Percentiles rank a stretch among this genome's conserved stretches.
phyloP scores from a whole-genome alignment of 2,113 vertebrate species.

The Gobiocypris rarus region DNA sequence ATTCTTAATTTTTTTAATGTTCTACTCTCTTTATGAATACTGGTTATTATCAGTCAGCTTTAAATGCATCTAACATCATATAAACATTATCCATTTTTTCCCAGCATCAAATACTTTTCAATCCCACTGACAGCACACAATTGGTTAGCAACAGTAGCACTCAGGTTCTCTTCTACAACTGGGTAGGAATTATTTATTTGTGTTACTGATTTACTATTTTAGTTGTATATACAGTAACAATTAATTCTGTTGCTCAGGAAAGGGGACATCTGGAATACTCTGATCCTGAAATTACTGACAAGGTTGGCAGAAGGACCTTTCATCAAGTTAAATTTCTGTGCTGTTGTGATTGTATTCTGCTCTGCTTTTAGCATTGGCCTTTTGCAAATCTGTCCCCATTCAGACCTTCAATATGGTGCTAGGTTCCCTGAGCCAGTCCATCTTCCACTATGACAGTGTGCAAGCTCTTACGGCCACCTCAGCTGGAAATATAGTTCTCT shows the following conservation, averaged over 20 bases:
- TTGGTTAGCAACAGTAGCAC: slow-evolving; percentile 86
- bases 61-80: background rate
- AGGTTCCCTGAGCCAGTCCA: slow-evolving; percentile 78
- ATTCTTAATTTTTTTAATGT: background rate
- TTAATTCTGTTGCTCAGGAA: slow-evolving; percentile 67
- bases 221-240: slow-evolving; percentile 31
- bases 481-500: slow-evolving; percentile 81
- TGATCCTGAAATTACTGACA: slow-evolving; percentile 70
- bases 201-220: background rate
- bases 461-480: slow-evolving; percentile 78
- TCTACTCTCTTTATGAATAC: background rate
- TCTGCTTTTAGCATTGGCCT: background rate
- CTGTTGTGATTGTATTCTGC: background rate
- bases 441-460: slow-evolving; percentile 77
- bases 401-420: slow-evolving; percentile 77
- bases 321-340: background rate
- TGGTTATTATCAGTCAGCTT: background rate
- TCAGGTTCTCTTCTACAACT: slow-evolving; percentile 83
- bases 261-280: slow-evolving; percentile 62
- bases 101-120: slow-evolving; percentile 82
- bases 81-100: slow-evolving; percentile 42
- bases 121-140: slow-evolving; percentile 78
- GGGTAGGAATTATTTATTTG: slow-evolving; percentile 75
- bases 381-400: background rate
- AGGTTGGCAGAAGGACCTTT: slow-evolving; percentile 71